Conservation (phyloP, 2,888 invertebrate genomes). For the Cabera pusaria region DNA sequence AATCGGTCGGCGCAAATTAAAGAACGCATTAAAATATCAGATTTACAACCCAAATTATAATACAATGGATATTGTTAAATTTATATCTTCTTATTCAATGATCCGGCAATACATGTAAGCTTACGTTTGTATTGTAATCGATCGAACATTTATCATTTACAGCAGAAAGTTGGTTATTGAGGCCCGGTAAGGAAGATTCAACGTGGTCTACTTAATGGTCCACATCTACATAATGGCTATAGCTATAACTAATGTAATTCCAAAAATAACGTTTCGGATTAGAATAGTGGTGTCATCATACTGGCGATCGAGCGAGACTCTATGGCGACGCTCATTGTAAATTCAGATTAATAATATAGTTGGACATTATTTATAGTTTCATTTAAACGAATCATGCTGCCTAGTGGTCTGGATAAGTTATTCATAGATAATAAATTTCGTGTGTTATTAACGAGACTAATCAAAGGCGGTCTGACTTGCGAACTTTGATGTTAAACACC, state of each 20-base stretch:
- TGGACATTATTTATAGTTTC: slow-evolving; percentile 45
- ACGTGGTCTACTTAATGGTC: slow-evolving; percentile 31
- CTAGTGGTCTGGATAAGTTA: slow-evolving; percentile 42
- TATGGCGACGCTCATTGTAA: slow-evolving; percentile 48
- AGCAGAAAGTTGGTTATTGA: slow-evolving; percentile 34
- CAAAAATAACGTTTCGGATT: slow-evolving; percentile 44
- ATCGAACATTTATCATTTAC: slow-evolving; percentile 40
- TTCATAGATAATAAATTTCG: slow-evolving; percentile 40
- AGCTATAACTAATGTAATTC: slow-evolving; percentile 49
- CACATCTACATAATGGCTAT: slow-evolving; percentile 50
- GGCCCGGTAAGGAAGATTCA: no score
- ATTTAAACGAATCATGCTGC: slow-evolving; percentile 37
- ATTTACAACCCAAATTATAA: slow-evolving; percentile 68
- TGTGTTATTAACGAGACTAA: slow-evolving; percentile 39
- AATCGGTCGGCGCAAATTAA: slow-evolving; percentile 61
- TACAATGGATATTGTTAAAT: slow-evolving; percentile 63
- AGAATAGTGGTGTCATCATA: slow-evolving; percentile 53
- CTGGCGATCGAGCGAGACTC: slow-evolving; percentile 39
- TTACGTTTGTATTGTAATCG: slow-evolving; percentile 45
- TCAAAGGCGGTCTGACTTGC: slow-evolving; percentile 10
- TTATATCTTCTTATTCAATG: slow-evolving; percentile 60
- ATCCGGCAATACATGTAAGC: slow-evolving; percentile 45
- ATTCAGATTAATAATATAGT: slow-evolving; percentile 28
- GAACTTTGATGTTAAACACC: slow-evolving; percentile 15
- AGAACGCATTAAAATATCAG: slow-evolving; percentile 59